Percentiles rank a stretch among this genome's conserved stretches.
phyloP scores from a whole-genome alignment of 35 echinoderm and acorn worm genomes.

The Chiridota heheva region DNA sequence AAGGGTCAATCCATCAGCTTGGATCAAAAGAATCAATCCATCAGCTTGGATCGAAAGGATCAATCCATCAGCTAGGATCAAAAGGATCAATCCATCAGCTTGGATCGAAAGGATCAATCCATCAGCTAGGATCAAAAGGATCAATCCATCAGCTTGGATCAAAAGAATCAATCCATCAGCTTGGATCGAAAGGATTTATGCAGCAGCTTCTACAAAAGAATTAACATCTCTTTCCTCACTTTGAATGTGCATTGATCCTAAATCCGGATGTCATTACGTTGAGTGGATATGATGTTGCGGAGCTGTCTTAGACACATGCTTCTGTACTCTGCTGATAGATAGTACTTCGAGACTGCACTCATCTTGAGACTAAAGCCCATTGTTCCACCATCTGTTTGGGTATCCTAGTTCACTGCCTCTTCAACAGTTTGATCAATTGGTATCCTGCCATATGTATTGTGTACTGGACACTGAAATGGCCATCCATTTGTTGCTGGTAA shows the following conservation, averaged over 20 bases:
- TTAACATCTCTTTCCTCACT: conserved; percentile 23
- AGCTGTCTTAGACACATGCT: conserved; percentile 3
- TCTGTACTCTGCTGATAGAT: conserved; percentile 37
- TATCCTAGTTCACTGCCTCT: conserved; percentile 54
- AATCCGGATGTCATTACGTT: neutral
- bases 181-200: neutral
- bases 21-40: too few relatives aligned
- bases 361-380: conserved; percentile 39
- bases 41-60: too few relatives aligned
- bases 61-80: too few relatives aligned
- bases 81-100: too few relatives aligned
- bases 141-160: too few relatives aligned
- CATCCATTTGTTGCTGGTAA: neutral
- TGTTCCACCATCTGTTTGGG: conserved; percentile 51
- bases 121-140: too few relatives aligned
- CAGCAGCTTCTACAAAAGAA: neutral
- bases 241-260: neutral
- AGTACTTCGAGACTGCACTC: conserved; percentile 20
- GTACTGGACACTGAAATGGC: conserved; percentile 33
- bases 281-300: neutral
- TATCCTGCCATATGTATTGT: conserved; percentile 30
- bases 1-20: too few relatives aligned
- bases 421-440: conserved; percentile 49
- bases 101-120: too few relatives aligned
- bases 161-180: too few relatives aligned